phyloP scores from a whole-genome alignment of 30 jellyfish, hydroid and myxozoan species.

The Turritopsis dohrnii region DNA sequence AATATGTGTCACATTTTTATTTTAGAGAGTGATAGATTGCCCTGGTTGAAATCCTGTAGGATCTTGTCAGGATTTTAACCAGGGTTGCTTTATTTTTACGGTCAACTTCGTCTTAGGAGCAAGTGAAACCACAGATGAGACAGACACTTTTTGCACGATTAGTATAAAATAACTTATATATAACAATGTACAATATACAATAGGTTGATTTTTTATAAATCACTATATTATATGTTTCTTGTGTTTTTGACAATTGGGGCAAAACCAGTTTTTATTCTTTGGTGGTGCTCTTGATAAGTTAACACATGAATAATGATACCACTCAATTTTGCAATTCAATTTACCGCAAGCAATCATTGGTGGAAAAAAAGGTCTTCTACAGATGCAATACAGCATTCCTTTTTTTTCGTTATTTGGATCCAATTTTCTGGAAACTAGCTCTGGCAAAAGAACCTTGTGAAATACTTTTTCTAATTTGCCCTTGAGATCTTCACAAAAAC shows the following conservation, averaged over 20 bases:
- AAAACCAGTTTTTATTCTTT: conserved; percentile 1
- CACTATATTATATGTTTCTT: not conserved
- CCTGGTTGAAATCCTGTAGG: too few species aligned
- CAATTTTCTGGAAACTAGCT: not conserved
- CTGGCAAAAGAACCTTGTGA: not conserved
- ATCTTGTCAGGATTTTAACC: too few species aligned
- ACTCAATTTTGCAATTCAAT: not conserved
- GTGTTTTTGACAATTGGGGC: conserved; percentile 16
- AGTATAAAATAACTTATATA: too few species aligned
- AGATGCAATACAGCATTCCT: not conserved
- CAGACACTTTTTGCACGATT: too few species aligned
- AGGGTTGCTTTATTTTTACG: too few species aligned
- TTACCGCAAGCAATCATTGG: conserved; percentile 28
- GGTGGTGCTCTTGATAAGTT: conserved; percentile 9
- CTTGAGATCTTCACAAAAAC: not conserved
- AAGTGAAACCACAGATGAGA: too few species aligned
- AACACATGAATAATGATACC: conserved; percentile 38
- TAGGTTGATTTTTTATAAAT: too few species aligned
- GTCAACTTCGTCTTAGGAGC: too few species aligned
- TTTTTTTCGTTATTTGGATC: not conserved
- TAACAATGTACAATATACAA: too few species aligned
- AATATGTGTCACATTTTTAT: too few species aligned
- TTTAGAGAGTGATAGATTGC: too few species aligned
- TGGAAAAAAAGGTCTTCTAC: not conserved
- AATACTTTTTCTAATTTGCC: not conserved